phyloP scores from a whole-genome alignment of 2,797 vertebrate species.

The Melanotaenia parkinsoni region DNA sequence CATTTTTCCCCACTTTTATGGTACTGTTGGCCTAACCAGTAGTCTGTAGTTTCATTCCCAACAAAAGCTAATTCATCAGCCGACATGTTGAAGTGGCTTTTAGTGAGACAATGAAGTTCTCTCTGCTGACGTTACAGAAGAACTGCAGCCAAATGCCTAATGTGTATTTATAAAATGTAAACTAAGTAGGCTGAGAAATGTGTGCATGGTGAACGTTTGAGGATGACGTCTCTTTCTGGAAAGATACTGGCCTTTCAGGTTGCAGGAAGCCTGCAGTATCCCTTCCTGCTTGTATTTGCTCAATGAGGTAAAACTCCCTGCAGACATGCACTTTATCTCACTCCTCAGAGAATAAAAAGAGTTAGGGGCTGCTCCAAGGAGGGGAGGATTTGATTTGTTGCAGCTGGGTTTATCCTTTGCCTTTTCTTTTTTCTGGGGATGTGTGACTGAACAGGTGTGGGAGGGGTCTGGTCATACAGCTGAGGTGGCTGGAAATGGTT shows the following conservation, averaged over 20 bases:
- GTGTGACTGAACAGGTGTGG: not conserved
- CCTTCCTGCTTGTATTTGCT: slow-evolving; percentile 28
- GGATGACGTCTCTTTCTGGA: slow-evolving; percentile 42
- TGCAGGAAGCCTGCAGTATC: slow-evolving; percentile 33
- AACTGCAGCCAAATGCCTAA: slow-evolving; percentile 41
- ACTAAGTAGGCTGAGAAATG: slow-evolving; percentile 44
- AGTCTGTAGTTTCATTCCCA: slow-evolving; percentile 23
- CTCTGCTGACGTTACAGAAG: slow-evolving; percentile 33
- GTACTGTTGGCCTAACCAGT: not conserved
- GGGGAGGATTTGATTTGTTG: slow-evolving; percentile 39
- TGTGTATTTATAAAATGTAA: slow-evolving; percentile 43
- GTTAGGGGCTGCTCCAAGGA: not conserved
- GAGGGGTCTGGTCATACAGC: slow-evolving; percentile 17
- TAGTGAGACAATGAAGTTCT: slow-evolving; percentile 50
- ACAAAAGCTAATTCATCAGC: slow-evolving; percentile 42
- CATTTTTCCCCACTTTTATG: not conserved
- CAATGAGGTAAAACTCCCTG: slow-evolving; percentile 31
- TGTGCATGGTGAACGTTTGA: slow-evolving; percentile 32
- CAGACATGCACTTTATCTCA: slow-evolving; percentile 37
- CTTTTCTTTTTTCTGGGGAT: slow-evolving; percentile 5
- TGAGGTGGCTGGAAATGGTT: slow-evolving; percentile 36
- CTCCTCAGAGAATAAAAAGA: slow-evolving; percentile 42
- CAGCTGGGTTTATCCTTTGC: slow-evolving; percentile 40
- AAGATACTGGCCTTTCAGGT: slow-evolving; percentile 24
- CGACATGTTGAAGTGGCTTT: slow-evolving; percentile 62